A percentile compares a stretch with the other conserved stretches of the same genome.
Evolutionary conservation across 2,113 vertebrate species (phyloP).

Genomic region (Arvicanthis niloticus): DNA sequence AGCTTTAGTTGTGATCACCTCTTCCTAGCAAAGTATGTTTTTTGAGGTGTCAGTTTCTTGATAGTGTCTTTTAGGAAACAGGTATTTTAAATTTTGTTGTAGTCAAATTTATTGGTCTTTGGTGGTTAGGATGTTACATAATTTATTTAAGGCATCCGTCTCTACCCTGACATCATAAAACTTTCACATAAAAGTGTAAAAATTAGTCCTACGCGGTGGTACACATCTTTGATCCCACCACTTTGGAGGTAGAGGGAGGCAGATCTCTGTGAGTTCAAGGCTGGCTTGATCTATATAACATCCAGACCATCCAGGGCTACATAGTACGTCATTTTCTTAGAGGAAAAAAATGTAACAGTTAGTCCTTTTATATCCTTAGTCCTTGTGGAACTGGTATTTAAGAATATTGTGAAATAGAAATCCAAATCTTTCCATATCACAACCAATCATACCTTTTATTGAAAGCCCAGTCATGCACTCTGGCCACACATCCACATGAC

Average conservation of each 20-base stretch:
- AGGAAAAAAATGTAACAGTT: neutral
- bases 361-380: neutral
- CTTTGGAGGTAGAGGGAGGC: neutral
- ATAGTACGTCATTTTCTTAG: neutral
- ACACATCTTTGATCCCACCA: neutral
- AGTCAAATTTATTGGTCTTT: constrained; percentile 27
- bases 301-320: neutral
- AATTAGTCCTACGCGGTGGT: neutral
- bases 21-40: neutral
- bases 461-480: neutral
- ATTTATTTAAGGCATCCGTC: constrained; percentile 30
- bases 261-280: neutral
- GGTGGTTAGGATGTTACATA: constrained; percentile 12
- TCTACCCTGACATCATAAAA: neutral
- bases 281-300: neutral
- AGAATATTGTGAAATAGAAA: neutral
- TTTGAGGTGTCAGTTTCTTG: constrained; percentile 31
- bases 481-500: neutral
- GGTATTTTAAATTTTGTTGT: constrained; percentile 20
- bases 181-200: neutral
- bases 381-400: neutral
- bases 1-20: neutral
- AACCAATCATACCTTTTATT: neutral
- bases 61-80: constrained; percentile 23
- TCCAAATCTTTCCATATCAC: neutral